Evolutionary conservation across 1,140 invertebrate species (phyloP).

Genomic region (Drosophila lowei): DNA sequence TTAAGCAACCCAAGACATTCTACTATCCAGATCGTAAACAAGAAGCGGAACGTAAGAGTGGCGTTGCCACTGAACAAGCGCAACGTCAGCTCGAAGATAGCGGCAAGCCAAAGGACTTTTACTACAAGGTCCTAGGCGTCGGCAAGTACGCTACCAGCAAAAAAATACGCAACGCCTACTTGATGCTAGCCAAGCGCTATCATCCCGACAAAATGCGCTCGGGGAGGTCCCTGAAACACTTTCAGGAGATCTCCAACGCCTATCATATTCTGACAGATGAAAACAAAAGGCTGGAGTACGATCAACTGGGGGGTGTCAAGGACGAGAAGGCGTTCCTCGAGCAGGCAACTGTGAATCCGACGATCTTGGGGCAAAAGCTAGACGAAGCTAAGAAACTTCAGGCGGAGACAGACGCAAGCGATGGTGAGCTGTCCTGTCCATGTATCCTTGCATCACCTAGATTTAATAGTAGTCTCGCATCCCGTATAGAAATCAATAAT

Average conservation of each 20-base stretch:
- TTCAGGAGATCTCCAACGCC: slow-evolving; percentile 94
- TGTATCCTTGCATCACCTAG: not conserved
- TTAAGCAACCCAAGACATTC: slow-evolving; percentile 42
- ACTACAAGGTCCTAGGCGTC: slow-evolving; percentile 93
- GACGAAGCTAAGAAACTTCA: slow-evolving; percentile 9
- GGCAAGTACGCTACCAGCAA: slow-evolving; percentile 88
- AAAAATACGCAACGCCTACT: slow-evolving; percentile 93
- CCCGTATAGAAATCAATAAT: slow-evolving; percentile 48
- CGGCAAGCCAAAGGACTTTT: slow-evolving; percentile 89
- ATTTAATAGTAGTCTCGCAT: not conserved
- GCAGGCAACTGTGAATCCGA: slow-evolving; percentile 57
- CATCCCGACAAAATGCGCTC: slow-evolving; percentile 88
- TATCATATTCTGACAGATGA: slow-evolving; percentile 92
- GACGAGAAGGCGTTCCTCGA: slow-evolving; percentile 68
- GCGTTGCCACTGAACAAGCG: no score
- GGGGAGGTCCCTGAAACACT: slow-evolving; percentile 89
- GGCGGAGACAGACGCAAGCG: not conserved
- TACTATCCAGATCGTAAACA: slow-evolving; percentile 70
- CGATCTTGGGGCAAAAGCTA: slow-evolving; percentile 29
- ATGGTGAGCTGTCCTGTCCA: slow-evolving; percentile 33
- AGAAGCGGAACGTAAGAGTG: not conserved
- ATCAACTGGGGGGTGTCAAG: slow-evolving; percentile 83
- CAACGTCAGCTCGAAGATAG: slow-evolving; percentile 17
- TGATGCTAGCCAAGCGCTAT: slow-evolving; percentile 89
- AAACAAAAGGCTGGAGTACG: slow-evolving; percentile 90